Percentiles rank a stretch among this genome's conserved stretches.
These are phyloP conservation scores for Stomorhina lunata DNA, from an alignment of 2,888 invertebrate species.

Conservation along the genomic window DNA sequence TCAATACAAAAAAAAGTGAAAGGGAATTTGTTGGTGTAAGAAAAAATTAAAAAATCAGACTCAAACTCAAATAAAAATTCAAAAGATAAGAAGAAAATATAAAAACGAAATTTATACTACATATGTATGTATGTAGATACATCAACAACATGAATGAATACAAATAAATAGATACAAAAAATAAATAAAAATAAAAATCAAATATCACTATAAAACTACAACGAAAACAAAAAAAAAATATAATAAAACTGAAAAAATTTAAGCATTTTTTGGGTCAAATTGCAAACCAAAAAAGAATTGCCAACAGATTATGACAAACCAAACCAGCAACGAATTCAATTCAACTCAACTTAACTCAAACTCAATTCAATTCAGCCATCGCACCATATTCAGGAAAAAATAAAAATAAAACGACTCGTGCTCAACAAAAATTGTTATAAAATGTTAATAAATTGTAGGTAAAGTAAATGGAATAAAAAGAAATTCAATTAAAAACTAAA, in stretches of 20 bases:
- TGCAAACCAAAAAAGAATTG: constrained; percentile 51
- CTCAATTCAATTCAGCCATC: no score
- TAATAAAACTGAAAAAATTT: constrained; percentile 9
- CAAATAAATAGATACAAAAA: constrained; percentile 44
- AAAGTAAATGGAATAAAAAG: constrained; percentile 6
- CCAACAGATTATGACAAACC: constrained; percentile 51
- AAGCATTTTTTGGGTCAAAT: constrained; percentile 54
- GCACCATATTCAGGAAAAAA: no score
- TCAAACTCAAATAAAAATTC: constrained; percentile 5
- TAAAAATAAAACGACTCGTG: no score
- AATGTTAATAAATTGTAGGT: constrained; percentile 29
- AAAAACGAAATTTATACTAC: neutral
- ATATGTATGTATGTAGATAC: neutral
- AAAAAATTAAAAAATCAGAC: constrained; percentile 6
- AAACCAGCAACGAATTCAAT: neutral
- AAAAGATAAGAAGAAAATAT: constrained; percentile 43
- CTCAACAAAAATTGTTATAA: no score
- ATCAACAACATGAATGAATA: constrained; percentile 23
- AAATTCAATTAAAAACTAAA: constrained; percentile 37
- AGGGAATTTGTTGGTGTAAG: constrained; percentile 54
- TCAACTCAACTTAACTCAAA: no score
- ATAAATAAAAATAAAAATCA: no score
- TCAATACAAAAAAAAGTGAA: constrained; percentile 62
- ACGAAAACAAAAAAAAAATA: constrained; percentile 6
- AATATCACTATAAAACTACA: constrained; percentile 8